phyloP scores from a whole-genome alignment of 2,113 vertebrate species.

The Meleagris gallopavo region DNA sequence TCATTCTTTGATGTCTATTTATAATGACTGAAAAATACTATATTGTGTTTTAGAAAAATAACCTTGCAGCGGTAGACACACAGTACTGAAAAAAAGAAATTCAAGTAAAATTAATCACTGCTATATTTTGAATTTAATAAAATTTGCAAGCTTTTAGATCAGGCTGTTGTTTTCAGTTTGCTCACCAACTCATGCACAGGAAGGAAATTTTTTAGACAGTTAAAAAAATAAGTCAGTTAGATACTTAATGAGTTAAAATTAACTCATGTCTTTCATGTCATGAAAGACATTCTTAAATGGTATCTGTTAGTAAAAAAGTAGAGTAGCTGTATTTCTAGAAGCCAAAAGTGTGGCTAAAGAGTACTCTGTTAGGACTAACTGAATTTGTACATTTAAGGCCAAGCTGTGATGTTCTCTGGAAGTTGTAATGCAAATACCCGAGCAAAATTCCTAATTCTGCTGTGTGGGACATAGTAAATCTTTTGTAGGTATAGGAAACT shows the following conservation, averaged over 20 bases:
- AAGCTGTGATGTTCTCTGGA: background rate
- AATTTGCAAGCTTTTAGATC: conserved; percentile 57
- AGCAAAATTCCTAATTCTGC: background rate
- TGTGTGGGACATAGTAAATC: background rate
- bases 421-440: background rate
- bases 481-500: background rate
- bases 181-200: conserved; percentile 60
- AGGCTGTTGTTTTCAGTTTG: conserved; percentile 76
- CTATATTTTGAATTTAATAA: conserved; percentile 67
- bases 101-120: conserved; percentile 45
- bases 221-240: conserved; percentile 73
- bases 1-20: background rate
- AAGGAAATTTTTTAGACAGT: conserved; percentile 67
- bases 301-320: conserved; percentile 50
- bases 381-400: background rate
- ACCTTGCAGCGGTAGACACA: background rate
- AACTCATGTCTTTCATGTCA: too few species aligned
- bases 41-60: background rate
- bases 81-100: background rate
- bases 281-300: conserved; percentile 57
- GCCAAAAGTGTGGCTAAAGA: background rate
- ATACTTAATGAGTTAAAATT: conserved; percentile 75
- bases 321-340: conserved; percentile 32
- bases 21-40: background rate
- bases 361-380: background rate